These are phyloP conservation scores for Lithosia quadra DNA, from an alignment of 2,888 invertebrate genomes.

Conservation along the genomic window DNA sequence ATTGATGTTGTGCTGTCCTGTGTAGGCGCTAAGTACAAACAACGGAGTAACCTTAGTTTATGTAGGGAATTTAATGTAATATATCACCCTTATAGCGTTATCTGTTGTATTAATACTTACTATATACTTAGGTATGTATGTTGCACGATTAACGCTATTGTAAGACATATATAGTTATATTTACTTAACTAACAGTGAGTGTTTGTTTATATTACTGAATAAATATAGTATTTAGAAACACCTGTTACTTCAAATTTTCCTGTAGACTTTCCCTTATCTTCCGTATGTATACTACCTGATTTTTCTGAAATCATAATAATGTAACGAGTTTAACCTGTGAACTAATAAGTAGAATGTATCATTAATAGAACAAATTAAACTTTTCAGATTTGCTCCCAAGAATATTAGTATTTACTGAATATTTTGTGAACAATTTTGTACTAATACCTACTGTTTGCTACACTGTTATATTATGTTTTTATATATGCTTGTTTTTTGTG, in stretches of 20 bases:
- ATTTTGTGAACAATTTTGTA: conserved; percentile 35
- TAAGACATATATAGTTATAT: conserved; percentile 49
- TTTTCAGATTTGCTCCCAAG: conserved; percentile 85
- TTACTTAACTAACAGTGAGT: conserved; percentile 41
- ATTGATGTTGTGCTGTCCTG: conserved; percentile 71
- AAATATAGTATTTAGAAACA: conserved; percentile 57
- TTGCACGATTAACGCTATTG: conserved; percentile 55
- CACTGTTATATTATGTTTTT: conserved; percentile 35
- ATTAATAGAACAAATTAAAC: conserved; percentile 46
- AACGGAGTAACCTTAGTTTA: conserved; percentile 50
- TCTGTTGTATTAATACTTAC: conserved; percentile 41
- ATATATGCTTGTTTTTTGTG: conserved; percentile 47
- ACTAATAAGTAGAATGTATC: conserved; percentile 21
- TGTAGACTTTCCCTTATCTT: conserved; percentile 36
- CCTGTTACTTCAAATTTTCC: conserved; percentile 49
- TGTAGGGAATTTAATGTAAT: conserved; percentile 56
- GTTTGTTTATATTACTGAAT: conserved; percentile 56
- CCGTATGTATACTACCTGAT: conserved; percentile 17
- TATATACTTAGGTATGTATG: conserved; percentile 42
- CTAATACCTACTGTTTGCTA: conserved; percentile 38
- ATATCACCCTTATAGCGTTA: conserved; percentile 45
- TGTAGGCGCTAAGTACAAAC: conserved; percentile 67
- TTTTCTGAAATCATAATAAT: conserved; percentile 17
- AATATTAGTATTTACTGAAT: conserved; percentile 82
- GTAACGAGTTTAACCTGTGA: conserved; percentile 13